A percentile compares a stretch with the other conserved stretches of the same genome.
Evolutionary conservation across 1,140 invertebrate species (phyloP).

Genomic region (Asobara japonica): DNA sequence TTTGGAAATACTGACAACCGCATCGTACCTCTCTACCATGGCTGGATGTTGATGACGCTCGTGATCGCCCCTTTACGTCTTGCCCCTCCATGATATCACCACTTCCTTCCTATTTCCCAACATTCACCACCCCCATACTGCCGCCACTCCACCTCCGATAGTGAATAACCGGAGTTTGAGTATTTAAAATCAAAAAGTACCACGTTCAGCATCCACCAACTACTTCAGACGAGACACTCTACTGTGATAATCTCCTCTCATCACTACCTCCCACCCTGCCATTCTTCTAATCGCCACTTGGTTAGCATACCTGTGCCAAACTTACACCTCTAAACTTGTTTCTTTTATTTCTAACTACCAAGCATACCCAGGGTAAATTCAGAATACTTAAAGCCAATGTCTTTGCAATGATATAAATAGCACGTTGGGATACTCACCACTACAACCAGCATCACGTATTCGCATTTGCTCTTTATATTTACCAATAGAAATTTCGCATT

Average conservation of each 20-base stretch:
- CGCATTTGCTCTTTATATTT: neutral
- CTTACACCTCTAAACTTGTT: constrained; percentile 15
- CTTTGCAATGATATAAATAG: constrained; percentile 3
- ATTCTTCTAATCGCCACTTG: neutral
- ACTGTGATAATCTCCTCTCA: neutral
- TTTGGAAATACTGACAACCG: constrained; percentile 84
- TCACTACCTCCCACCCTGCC: neutral
- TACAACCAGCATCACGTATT: neutral
- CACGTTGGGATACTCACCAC: neutral
- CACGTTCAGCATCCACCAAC: constrained; percentile 14
- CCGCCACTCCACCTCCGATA: neutral
- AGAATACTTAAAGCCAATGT: neutral
- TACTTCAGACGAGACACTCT: constrained; percentile 10
- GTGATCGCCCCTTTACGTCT: constrained; percentile 51
- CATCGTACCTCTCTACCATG: constrained; percentile 77
- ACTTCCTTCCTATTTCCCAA: constrained; percentile 50
- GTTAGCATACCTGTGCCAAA: constrained; percentile 9
- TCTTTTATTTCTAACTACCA: neutral
- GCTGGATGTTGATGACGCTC: constrained; percentile 74
- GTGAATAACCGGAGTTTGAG: constrained; percentile 2
- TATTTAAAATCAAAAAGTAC: neutral
- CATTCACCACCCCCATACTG: constrained; percentile 5
- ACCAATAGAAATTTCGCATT: constrained; percentile 14
- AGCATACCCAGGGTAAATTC: constrained; percentile 7
- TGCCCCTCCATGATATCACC: constrained; percentile 46